These are phyloP conservation scores for Archilochus colubris DNA, from an alignment of 2,113 vertebrate species.

Conservation along the genomic window DNA sequence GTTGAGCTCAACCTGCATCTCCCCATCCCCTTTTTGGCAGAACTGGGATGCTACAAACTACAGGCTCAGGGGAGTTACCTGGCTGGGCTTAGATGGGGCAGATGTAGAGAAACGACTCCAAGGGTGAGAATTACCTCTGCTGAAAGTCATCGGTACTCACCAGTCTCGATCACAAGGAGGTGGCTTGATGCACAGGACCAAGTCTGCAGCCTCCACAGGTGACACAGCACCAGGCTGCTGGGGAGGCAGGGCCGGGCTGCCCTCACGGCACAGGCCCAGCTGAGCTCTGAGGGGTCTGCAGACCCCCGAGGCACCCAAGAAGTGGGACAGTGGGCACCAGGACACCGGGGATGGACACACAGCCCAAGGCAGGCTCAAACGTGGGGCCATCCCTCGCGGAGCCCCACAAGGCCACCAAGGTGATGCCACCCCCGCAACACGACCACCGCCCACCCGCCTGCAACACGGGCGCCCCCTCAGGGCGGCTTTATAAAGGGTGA, in stretches of 20 bases:
- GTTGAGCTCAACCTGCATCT: not conserved
- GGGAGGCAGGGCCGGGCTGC: not conserved
- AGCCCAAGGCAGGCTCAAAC: too few relatives aligned
- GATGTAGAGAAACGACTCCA: accelerated
- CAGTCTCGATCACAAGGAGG: accelerated
- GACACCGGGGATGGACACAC: too few relatives aligned
- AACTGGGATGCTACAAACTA: accelerated
- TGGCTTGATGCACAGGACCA: not conserved
- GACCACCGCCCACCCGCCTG: not conserved
- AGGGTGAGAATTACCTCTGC: accelerated
- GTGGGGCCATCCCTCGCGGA: accelerated
- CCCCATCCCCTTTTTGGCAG: too few relatives aligned
- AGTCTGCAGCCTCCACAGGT: not conserved
- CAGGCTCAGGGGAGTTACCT: accelerated
- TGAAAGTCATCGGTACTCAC: not conserved
- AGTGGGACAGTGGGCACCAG: too few relatives aligned
- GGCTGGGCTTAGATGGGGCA: accelerated
- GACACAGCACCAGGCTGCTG: accelerated
- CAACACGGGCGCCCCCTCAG: accelerated
- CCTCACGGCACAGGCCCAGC: accelerated
- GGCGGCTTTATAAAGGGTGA: not conserved
- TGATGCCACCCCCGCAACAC: too few relatives aligned
- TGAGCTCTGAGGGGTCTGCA: not conserved
- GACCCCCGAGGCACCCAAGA: accelerated
- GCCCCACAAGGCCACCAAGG: accelerated